Conservation (phyloP, 2,113 vertebrate genomes). For the Lepisosteus osseus region DNA sequence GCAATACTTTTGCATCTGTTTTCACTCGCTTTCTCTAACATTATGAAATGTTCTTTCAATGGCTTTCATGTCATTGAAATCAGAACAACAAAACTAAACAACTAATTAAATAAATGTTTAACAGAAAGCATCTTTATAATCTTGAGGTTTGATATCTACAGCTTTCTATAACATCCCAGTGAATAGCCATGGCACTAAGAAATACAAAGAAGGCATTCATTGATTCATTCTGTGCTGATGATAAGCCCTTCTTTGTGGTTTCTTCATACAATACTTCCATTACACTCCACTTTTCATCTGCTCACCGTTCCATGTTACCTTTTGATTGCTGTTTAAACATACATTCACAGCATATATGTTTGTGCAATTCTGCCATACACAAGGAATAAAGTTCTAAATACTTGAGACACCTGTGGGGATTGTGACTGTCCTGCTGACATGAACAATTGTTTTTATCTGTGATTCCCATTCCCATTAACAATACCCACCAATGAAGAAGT, state of each 20-base stretch:
- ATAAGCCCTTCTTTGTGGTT: conserved; percentile 33
- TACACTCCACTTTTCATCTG: conserved; percentile 15
- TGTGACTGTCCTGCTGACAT: background rate
- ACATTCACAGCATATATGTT: conserved; percentile 32
- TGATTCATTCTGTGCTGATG: conserved; percentile 20
- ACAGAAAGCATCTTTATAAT: background rate
- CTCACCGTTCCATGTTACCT: conserved; percentile 38
- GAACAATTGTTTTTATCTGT: background rate
- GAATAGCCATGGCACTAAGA: conserved; percentile 2
- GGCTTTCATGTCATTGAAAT: no score
- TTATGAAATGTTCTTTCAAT: no score
- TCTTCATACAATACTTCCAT: conserved; percentile 12
- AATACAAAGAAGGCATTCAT: conserved; percentile 14
- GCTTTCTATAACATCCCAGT: background rate
- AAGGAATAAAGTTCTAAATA: conserved; percentile 1
- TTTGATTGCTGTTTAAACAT: conserved; percentile 54
- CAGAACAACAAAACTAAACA: background rate
- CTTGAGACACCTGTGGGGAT: background rate
- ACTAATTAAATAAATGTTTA: background rate
- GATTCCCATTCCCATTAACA: background rate
- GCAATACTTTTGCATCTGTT: no score
- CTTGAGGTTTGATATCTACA: background rate
- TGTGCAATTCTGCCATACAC: conserved; percentile 39
- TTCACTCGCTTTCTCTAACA: no score
- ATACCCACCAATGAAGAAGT: conserved; percentile 15